Evolutionary conservation across 2,797 vertebrate species (phyloP).

Genomic region (Pelobates cultripes): DNA sequence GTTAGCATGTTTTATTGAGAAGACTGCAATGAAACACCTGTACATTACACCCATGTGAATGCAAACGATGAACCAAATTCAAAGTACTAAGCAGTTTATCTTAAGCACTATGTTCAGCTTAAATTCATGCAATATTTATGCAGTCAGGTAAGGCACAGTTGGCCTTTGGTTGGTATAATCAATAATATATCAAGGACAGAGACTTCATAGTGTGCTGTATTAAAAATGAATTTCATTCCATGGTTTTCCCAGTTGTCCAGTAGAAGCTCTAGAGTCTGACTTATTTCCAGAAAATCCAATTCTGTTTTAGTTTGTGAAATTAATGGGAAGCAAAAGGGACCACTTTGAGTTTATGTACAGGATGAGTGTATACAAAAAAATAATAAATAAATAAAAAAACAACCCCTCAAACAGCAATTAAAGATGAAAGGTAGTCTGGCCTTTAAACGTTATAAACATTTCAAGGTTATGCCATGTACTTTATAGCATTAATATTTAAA

Average conservation of each 20-base stretch:
- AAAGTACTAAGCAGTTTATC: slow-evolving; percentile 4
- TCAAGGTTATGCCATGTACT: not conserved
- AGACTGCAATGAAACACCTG: slow-evolving; percentile 34
- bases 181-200: slow-evolving; percentile 47
- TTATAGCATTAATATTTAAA: not conserved
- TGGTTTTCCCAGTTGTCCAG: slow-evolving; percentile 3
- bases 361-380: not conserved
- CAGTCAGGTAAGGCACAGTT: slow-evolving; percentile 3
- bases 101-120: slow-evolving; percentile 8
- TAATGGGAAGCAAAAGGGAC: not conserved
- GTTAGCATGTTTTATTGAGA: slow-evolving; percentile 13
- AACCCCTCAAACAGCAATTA: not conserved
- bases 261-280: not conserved
- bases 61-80: slow-evolving; percentile 15
- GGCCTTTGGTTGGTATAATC: slow-evolving; percentile 25
- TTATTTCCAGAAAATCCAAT: slow-evolving; percentile 3
- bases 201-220: slow-evolving; percentile 5
- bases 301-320: not conserved
- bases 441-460: not conserved
- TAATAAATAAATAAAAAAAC: too few relatives aligned
- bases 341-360: not conserved
- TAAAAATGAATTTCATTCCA: slow-evolving; percentile 14
- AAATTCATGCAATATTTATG: slow-evolving; percentile 44
- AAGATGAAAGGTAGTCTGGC: not conserved
- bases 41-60: slow-evolving; percentile 35